Percentiles rank a stretch among this genome's conserved stretches.
These are phyloP conservation scores for Pelochelys cantorii DNA, from an alignment of 2,797 vertebrate species.

Conservation along the genomic window DNA sequence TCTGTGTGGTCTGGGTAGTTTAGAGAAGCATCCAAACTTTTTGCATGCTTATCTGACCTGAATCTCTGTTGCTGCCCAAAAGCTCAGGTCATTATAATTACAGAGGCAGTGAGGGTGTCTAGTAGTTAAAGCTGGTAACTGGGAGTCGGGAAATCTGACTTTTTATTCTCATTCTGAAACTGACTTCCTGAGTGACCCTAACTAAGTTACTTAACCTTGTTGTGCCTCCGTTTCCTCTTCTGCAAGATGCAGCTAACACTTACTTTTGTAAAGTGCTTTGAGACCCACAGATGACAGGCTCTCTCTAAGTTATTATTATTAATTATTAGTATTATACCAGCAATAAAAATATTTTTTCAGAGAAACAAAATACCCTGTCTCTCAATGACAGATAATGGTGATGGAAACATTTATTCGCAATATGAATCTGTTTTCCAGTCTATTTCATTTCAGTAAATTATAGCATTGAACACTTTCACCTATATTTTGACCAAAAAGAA, in stretches of 20 bases:
- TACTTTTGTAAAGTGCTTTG: not conserved
- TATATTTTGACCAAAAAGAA: conserved; percentile 44
- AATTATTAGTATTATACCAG: conserved; percentile 73
- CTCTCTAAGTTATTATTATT: conserved; percentile 72
- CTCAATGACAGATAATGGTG: conserved; percentile 54
- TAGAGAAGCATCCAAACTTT: not conserved
- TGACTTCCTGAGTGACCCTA: not conserved
- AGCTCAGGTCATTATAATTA: not conserved
- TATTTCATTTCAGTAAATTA: conserved; percentile 76
- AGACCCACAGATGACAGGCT: not conserved
- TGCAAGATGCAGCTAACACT: not conserved
- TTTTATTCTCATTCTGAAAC: not conserved
- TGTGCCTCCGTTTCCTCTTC: conserved; percentile 9
- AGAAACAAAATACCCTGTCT: conserved; percentile 72
- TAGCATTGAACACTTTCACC: not conserved
- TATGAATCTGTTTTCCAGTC: conserved; percentile 71
- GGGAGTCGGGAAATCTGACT: not conserved
- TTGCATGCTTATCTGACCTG: not conserved
- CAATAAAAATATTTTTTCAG: conserved; percentile 74
- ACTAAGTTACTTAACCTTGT: not conserved
- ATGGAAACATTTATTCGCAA: conserved; percentile 75
- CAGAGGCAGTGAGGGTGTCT: not conserved
- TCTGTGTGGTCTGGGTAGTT: not conserved
- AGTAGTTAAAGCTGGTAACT: not conserved
- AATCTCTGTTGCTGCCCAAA: not conserved